These are phyloP conservation scores for Pimephales promelas DNA, from an alignment of 2,113 vertebrate genomes.

Conservation along the genomic window DNA sequence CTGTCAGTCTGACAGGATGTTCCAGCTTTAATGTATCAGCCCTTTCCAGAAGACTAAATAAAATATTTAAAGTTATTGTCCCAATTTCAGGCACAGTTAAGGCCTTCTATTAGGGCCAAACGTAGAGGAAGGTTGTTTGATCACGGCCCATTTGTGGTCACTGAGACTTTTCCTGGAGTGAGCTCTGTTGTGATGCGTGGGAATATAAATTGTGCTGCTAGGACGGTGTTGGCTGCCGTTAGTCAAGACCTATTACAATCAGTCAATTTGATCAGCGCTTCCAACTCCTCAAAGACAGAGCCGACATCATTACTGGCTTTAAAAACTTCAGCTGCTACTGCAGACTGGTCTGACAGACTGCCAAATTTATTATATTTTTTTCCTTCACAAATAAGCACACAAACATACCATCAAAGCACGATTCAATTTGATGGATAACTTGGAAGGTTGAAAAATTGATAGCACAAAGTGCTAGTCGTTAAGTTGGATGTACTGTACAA, in stretches of 20 bases:
- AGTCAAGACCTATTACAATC: slow-evolving; percentile 55
- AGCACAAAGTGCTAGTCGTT: neutral
- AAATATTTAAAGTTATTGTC: slow-evolving; percentile 48
- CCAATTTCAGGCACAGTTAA: slow-evolving; percentile 39
- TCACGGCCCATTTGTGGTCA: slow-evolving; percentile 38
- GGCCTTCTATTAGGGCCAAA: slow-evolving; percentile 36
- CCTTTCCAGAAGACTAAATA: slow-evolving; percentile 32
- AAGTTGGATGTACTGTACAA: neutral
- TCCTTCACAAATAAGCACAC: slow-evolving; percentile 35
- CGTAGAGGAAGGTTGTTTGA: slow-evolving; percentile 33
- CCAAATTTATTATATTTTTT: slow-evolving; percentile 30
- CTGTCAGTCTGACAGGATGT: slow-evolving; percentile 8
- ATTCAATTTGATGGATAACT: slow-evolving; percentile 27
- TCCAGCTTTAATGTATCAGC: slow-evolving; percentile 34
- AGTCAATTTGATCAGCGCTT: slow-evolving; percentile 46
- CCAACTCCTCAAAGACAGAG: slow-evolving; percentile 38
- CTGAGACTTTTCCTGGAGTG: neutral
- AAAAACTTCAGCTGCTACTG: slow-evolving; percentile 40
- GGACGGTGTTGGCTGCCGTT: slow-evolving; percentile 35
- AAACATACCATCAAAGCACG: neutral
- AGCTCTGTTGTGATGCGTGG: slow-evolving; percentile 12
- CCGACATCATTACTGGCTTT: slow-evolving; percentile 43
- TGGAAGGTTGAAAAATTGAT: neutral
- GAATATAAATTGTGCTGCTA: slow-evolving; percentile 40
- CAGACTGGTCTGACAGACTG: slow-evolving; percentile 32